A percentile compares a stretch with the other conserved stretches of the same genome.
Conservation (phyloP, 2,888 invertebrate species). For the Bursaphelenchus okinawaensis region DNA sequence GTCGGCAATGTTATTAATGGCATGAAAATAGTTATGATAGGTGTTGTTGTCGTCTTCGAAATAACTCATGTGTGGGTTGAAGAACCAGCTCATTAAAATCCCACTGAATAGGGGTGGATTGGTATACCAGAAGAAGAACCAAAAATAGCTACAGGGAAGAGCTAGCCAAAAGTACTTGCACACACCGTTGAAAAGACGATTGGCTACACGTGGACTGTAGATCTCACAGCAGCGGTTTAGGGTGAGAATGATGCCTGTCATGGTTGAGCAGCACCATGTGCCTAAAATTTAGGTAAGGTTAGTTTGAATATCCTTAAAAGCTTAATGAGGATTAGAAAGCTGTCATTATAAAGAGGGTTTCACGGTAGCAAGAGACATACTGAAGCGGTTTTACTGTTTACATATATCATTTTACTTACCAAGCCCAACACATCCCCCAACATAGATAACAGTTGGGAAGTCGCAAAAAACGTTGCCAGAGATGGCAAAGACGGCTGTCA, state of each 20-base stretch:
- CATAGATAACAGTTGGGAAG: slow-evolving; percentile 1
- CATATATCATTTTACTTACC: background rate
- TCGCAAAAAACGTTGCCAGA: background rate
- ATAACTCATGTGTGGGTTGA: background rate
- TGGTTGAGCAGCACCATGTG: background rate
- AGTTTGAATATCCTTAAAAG: no score
- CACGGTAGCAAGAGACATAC: no score
- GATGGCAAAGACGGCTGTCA: slow-evolving; percentile 9
- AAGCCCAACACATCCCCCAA: background rate
- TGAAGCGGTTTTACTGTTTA: no score
- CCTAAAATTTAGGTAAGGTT: no score
- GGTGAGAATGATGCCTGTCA: background rate
- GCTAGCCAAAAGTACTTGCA: background rate
- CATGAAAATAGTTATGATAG: background rate
- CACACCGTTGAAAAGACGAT: background rate
- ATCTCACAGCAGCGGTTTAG: background rate
- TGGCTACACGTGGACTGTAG: background rate
- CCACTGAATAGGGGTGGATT: background rate
- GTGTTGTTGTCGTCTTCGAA: background rate
- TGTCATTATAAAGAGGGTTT: no score
- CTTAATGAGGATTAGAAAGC: no score
- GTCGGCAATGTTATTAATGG: background rate
- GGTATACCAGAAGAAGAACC: background rate
- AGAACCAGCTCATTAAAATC: background rate
- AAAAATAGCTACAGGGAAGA: background rate